Evolutionary conservation across 2,797 vertebrate species (phyloP).

Genomic region (Anomalospiza imberbis): DNA sequence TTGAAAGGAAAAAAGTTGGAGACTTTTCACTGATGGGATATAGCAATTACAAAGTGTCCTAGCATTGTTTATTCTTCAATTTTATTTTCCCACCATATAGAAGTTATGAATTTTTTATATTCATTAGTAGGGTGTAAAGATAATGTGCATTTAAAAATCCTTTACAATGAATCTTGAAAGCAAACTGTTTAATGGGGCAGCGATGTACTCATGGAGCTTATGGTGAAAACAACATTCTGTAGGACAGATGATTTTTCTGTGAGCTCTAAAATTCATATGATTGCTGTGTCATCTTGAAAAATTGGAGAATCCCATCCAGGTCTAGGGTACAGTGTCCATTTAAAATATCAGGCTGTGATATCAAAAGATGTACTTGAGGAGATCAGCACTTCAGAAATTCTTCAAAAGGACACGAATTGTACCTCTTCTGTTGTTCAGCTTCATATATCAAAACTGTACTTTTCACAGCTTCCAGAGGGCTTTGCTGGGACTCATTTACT

Average conservation of each 20-base stretch:
- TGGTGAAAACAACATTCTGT: background rate
- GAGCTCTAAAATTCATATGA: background rate
- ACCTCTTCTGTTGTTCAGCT: background rate
- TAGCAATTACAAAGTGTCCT: background rate
- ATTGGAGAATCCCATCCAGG: background rate
- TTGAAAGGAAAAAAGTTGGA: background rate
- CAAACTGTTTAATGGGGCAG: background rate
- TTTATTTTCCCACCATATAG: background rate
- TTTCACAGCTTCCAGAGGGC: constrained; percentile 6
- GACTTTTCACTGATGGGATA: background rate
- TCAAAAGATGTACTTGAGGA: background rate
- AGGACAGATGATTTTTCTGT: background rate
- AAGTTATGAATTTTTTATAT: background rate
- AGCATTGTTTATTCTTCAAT: background rate
- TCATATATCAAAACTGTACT: background rate
- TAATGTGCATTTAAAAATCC: background rate
- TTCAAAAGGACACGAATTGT: background rate
- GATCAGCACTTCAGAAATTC: background rate
- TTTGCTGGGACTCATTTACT: constrained; percentile 35
- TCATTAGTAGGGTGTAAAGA: background rate
- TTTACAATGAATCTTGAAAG: background rate
- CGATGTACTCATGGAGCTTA: background rate
- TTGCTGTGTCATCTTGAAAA: background rate
- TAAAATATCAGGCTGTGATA: background rate
- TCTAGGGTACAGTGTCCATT: background rate